Evolutionary conservation across 1,140 invertebrate genomes (phyloP).

Genomic region (Bombus haemorrhoidalis): DNA sequence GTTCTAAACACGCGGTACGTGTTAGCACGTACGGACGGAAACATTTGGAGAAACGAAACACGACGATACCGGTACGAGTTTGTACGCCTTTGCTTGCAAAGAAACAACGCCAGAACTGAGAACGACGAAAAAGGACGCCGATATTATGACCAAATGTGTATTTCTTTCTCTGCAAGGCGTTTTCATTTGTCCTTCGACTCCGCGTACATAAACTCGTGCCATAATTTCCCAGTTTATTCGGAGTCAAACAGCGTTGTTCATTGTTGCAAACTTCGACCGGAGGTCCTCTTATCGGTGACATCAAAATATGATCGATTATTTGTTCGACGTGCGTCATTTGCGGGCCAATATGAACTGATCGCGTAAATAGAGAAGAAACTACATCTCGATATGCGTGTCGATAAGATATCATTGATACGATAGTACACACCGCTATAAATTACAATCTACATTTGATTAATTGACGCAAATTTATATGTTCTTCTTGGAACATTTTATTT

Average conservation of each 20-base stretch:
- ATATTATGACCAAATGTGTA: background rate
- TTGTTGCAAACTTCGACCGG: background rate
- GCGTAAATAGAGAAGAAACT: too few species aligned
- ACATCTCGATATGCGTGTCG: too few species aligned
- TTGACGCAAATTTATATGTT: too few species aligned
- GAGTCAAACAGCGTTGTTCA: background rate
- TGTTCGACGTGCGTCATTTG: too few species aligned
- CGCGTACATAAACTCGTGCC: too few species aligned
- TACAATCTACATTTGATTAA: too few species aligned
- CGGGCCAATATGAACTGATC: too few species aligned
- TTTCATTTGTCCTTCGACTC: background rate
- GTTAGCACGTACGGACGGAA: constrained; percentile 61
- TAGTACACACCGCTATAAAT: too few species aligned
- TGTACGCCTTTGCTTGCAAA: constrained; percentile 35
- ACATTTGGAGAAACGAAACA: constrained; percentile 57
- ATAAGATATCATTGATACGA: too few species aligned
- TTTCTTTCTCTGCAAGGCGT: background rate
- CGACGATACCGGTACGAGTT: constrained; percentile 13
- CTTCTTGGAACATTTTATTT: too few species aligned
- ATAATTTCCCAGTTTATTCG: background rate
- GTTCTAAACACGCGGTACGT: constrained; percentile 71
- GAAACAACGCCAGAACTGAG: constrained; percentile 11
- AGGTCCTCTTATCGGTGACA: too few species aligned
- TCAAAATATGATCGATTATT: too few species aligned
- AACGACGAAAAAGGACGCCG: background rate